These are phyloP conservation scores for Bagarius yarrelli DNA, from an alignment of 2,113 vertebrate species.

Conservation along the genomic window DNA sequence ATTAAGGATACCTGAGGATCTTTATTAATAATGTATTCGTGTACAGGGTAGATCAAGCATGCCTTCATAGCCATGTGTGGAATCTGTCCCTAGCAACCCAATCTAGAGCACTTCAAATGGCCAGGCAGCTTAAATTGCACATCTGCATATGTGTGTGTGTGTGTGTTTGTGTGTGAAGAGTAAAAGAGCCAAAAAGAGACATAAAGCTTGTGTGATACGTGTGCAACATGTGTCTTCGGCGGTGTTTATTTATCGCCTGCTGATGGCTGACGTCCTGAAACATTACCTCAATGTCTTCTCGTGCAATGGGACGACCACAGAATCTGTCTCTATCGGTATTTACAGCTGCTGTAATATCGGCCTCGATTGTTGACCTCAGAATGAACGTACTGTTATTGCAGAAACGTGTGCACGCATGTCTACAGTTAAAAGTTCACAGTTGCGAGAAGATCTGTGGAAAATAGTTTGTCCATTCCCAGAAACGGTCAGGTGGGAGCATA, in stretches of 20 bases:
- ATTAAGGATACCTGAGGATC: not conserved
- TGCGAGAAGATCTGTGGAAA: slow-evolving; percentile 14
- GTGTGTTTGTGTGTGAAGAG: not conserved
- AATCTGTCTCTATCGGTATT: slow-evolving; percentile 2
- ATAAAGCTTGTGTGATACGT: not conserved
- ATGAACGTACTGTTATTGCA: not conserved
- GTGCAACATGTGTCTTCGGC: not conserved
- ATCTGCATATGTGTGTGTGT: slow-evolving; percentile 4
- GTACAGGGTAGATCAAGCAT: not conserved
- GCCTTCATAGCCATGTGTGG: not conserved
- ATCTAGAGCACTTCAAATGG: slow-evolving; percentile 8
- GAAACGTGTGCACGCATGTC: slow-evolving; percentile 5
- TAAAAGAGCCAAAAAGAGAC: no score
- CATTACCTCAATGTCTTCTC: slow-evolving; percentile 20
- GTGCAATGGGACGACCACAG: slow-evolving; percentile 24
- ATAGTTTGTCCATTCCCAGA: slow-evolving; percentile 12
- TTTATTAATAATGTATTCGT: slow-evolving; percentile 11
- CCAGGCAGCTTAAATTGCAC: not conserved
- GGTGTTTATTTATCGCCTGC: slow-evolving; percentile 13
- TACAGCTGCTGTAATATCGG: not conserved
- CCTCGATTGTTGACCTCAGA: not conserved
- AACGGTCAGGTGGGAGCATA: slow-evolving; percentile 19
- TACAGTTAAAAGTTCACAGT: not conserved
- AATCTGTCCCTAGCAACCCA: not conserved
- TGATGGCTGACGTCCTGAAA: slow-evolving; percentile 22